These are phyloP conservation scores for Parnassius apollo DNA, from an alignment of 2,888 invertebrate genomes.

Conservation along the genomic window DNA sequence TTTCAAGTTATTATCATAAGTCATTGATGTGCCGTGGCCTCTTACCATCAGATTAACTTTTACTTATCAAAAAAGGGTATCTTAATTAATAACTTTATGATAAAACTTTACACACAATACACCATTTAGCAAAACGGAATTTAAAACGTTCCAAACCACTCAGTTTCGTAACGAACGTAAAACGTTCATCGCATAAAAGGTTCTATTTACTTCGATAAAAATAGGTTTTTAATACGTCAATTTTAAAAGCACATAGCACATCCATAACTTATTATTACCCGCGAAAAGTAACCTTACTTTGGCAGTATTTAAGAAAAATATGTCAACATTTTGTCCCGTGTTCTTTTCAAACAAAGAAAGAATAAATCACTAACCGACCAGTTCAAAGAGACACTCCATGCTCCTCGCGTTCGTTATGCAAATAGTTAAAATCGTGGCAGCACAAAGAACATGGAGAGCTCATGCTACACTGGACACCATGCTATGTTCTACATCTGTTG, in stretches of 20 bases:
- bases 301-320: conserved; percentile 48
- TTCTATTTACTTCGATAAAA: too few relatives aligned
- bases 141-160: too few relatives aligned
- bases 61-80: too few relatives aligned
- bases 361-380: conserved; percentile 69
- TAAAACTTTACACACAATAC: too few relatives aligned
- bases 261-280: conserved; percentile 35
- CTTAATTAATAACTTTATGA: too few relatives aligned
- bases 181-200: too few relatives aligned
- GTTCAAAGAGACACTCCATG: conserved; percentile 39
- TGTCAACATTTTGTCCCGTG: conserved; percentile 68
- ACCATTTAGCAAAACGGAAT: too few relatives aligned
- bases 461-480: conserved; percentile 34
- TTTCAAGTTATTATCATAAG: too few relatives aligned
- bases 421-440: conserved; percentile 40
- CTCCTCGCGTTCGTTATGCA: conserved; percentile 40
- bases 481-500: conserved; percentile 44
- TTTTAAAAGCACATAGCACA: conserved; percentile 12
- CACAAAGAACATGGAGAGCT: conserved; percentile 61
- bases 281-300: conserved; percentile 33
- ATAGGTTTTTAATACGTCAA: too few relatives aligned
- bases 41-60: too few relatives aligned
- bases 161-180: too few relatives aligned
- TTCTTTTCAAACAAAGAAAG: conserved; percentile 71
- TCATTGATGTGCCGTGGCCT: too few relatives aligned